Base-by-base conservation (phyloP, 2,797 vertebrate genomes). In the Pipistrellus nathusii region DNA sequence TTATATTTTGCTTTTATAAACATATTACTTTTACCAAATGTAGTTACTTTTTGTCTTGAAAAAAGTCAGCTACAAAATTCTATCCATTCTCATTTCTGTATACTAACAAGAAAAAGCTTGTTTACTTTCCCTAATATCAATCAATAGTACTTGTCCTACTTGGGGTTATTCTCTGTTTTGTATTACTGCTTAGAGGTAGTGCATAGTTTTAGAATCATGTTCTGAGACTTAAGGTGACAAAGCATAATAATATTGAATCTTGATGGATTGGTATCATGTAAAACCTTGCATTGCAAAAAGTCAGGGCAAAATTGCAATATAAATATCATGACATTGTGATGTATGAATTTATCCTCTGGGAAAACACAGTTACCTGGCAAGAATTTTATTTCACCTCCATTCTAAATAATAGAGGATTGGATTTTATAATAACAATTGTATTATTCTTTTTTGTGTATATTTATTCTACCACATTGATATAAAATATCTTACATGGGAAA, bases 211-310 rank as follows among this genome's bases (percentile, higher is more conserved):
- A 35, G 20, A 93, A 88, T 85, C n/a, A 59, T 80, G 66, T 73
- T 95, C 55, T 53, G 55, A 73, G 18, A 94, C 5, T 94, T 51
- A 80, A 82, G 23, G 18, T 85, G 53, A 89, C 80, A 90, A 64
- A 91, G 48, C 8, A 86, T 44, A 83, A 89, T 18, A n/a, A 84
- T 87, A 85, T 27, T 93, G 68, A 90, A 85, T 75, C 73, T 53
- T 92, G 80, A 94, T 90, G 55, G 68, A 92, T 71, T 92, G 32
- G 18, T 82, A 78, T 93, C 66, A 59, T 57, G 46, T 84, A 93
- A 88, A 95, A 73, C 14, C 25, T 85, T 78, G 21, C 15, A 72
- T n/a, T 90, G 21, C 38, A 94, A 88, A 83, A 68, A 77, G 14
- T 73, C 11, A 53, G 3, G 71, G 9, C 11, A 95, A 90, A 94